Base-by-base conservation (phyloP, 2,113 vertebrate genomes). In the Vireo altiloquus region DNA sequence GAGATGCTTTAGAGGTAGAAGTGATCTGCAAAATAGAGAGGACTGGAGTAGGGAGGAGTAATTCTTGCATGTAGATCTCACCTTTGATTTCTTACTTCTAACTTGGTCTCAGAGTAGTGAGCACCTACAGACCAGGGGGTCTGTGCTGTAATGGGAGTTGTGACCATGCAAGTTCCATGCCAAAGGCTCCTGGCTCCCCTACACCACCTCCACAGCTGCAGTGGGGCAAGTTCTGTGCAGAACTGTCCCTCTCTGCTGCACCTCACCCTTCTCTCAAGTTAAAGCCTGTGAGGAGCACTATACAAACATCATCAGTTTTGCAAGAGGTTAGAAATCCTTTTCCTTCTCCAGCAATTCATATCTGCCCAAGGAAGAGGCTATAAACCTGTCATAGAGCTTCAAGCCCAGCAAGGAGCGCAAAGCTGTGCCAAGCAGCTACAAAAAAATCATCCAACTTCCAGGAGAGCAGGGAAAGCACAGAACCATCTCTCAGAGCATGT, bases 61-160 rank as follows among this genome's bases (percentile, higher is more conserved):
- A 40, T 33, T 40, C 46, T 22, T 66, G 13, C 24, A n/a, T 6
- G 65, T 8, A 37, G 28, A 65, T 15, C 37, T 74, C 42, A 74
- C 42, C 47, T 78, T 75, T 66, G 50, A 54, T 39, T 87, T 65
- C 52, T 46, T 49, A 24, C 63, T 88, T 82, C 44, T 40, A 49
- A 16, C 50, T 61, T 21, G 46, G 37, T 74, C 49, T 74, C 70
- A 21, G 19, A 49, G 63, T 13, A 82, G 11, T 47, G 69, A 81
- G 54, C 40, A 74, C 0, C 0, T 19, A 40, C 35, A 39, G 35
- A 59, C 13, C 14, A 37, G 15, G n/a, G 59, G 37, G 13, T 49
- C 65, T 66, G 50, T 37, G 72, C 63, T 71, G 40, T 27, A 22
- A 31, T 1, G 5, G 17, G 33, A 19, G 7, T 16, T 69, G n/a